Evolutionary conservation across 1,140 invertebrate genomes (phyloP), one percentile per base, ranked within the genome.

Genomic region (Cyclargus thomasi): DNA sequence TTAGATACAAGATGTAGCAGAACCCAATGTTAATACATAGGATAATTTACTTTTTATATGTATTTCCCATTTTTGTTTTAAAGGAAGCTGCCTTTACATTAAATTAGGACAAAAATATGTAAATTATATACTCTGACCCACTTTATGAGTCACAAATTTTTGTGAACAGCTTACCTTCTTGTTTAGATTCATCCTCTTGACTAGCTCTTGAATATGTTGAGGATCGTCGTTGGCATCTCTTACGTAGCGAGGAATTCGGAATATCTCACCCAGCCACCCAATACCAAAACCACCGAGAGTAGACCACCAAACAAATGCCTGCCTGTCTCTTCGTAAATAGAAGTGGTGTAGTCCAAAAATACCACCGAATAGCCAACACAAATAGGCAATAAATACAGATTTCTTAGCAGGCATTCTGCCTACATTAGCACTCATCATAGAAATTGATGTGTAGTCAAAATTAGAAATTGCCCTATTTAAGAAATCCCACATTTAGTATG

Each of bases 331-430:
- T 59, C 94, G 93, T 57, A 99, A 90, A 84, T 99, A 99, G 77
- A 98, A 93, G 83, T 98, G 97, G 90, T 99, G 98, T 1, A 97
- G 85, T 0, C 97, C 97, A 72, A 97, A 95, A 74, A 96, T 90
- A 10, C 97, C 97, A 39, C 96, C 96, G 70, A 97, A 92, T 0
- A 97, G 77, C 97, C 97, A 98, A 17, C 96, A 90, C 17, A 98
- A 55, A 84, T 97, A 98, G 0, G 97, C 93, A 71, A 93, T 70
- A 29, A 93, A 76, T n/a, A 95, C 81, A 69, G 94, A 96, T 81
- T 97, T 96, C 67, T 92, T 71, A 23, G 64, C 59, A 8, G 71
- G 64, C 69, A 78, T 77, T 70, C 59, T 70, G 53, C 66, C 62
- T 21, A 59, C 72, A 75, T 77, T 79, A 63, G 64, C 35, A 69